These are phyloP conservation scores for Crossaster papposus DNA, from an alignment of 53 echinoderm and acorn worm genomes.

Conservation along the genomic window DNA sequence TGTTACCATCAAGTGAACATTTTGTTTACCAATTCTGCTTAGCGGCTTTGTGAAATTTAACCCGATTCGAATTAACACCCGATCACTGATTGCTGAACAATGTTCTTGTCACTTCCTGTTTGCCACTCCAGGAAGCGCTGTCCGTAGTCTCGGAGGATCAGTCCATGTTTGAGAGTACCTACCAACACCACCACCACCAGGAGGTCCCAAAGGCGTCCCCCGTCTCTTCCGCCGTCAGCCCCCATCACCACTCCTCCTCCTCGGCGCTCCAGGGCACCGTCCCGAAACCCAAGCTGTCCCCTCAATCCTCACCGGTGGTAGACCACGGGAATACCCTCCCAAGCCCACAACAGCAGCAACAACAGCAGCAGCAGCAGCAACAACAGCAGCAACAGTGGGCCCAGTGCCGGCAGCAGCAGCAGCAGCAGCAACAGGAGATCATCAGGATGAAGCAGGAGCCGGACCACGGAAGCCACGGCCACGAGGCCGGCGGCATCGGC, in stretches of 20 bases:
- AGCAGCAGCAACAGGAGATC: constrained; percentile 46
- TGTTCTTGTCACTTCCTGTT: constrained; percentile 8
- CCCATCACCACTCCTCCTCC: constrained; percentile 49
- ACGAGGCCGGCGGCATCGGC: constrained; percentile 59
- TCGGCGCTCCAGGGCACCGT: constrained; percentile 56
- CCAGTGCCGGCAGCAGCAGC: constrained; percentile 66
- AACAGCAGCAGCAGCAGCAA: constrained; percentile 45
- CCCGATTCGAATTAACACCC: too few relatives aligned
- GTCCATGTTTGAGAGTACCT: constrained; percentile 81
- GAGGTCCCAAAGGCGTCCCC: constrained; percentile 50
- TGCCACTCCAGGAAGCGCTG: constrained; percentile 75
- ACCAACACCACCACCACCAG: constrained; percentile 66
- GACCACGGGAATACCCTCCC: constrained; percentile 26
- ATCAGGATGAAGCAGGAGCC: constrained; percentile 83
- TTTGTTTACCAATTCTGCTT: too few relatives aligned
- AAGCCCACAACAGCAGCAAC: constrained; percentile 52
- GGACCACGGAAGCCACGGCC: constrained; percentile 60
- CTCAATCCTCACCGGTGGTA: constrained; percentile 46
- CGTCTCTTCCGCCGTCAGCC: constrained; percentile 63
- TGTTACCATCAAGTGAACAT: too few relatives aligned
- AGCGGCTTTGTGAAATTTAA: too few relatives aligned
- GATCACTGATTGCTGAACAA: not conserved
- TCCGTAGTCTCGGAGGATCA: constrained; percentile 93
- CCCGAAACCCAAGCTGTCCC: constrained; percentile 68
- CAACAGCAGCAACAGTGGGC: constrained; percentile 61